phyloP scores from a whole-genome alignment of 2,797 vertebrate species.

The Nannoperca australis region DNA sequence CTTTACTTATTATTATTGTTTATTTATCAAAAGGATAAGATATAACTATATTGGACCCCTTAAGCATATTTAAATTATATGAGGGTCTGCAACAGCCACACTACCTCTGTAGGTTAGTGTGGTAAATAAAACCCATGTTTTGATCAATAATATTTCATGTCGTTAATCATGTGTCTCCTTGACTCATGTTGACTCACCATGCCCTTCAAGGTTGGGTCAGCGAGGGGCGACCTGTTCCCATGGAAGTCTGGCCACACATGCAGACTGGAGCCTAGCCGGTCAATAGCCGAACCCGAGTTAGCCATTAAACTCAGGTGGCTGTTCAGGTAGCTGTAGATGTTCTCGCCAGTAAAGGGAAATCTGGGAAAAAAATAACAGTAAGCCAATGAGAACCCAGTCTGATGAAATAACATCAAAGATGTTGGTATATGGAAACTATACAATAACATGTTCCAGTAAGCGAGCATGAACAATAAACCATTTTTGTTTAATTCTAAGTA shows the following conservation, averaged over 20 bases:
- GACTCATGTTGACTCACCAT: slow-evolving; percentile 88
- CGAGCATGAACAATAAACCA: background rate
- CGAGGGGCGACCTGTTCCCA: slow-evolving; percentile 96
- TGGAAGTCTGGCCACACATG: slow-evolving; percentile 99
- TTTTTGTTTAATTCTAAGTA: background rate
- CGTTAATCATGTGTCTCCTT: background rate
- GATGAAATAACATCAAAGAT: background rate
- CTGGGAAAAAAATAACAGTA: slow-evolving; percentile 3
- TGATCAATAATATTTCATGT: background rate
- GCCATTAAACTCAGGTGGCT: slow-evolving; percentile 89
- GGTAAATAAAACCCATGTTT: background rate
- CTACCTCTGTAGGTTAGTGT: background rate
- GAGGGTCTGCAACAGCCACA: background rate
- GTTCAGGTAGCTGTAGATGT: slow-evolving; percentile 93
- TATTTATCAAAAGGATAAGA: background rate
- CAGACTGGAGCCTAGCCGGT: slow-evolving; percentile 91
- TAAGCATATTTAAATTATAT: background rate
- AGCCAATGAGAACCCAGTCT: background rate
- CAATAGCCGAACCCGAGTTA: slow-evolving; percentile 82
- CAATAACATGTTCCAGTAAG: background rate
- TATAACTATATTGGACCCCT: background rate
- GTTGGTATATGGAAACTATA: background rate
- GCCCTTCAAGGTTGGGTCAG: slow-evolving; percentile 94
- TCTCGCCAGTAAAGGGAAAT: slow-evolving; percentile 80
- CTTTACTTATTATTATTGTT: background rate